Base-by-base conservation (phyloP, 2,113 vertebrate genomes). In the Atherinomorus stipes region DNA sequence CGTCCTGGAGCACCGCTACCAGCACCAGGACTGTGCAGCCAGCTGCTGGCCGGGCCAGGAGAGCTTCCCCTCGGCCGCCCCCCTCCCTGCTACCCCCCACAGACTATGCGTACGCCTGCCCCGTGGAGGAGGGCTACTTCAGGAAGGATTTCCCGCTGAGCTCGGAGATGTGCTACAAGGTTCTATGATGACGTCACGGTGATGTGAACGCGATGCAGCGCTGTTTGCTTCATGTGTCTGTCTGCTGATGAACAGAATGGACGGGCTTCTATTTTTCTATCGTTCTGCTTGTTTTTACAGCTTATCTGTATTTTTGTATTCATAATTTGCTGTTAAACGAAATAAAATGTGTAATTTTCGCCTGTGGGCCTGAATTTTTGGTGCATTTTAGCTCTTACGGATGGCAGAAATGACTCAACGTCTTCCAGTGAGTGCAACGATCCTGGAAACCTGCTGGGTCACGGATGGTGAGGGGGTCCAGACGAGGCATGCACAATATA, bases 141-240 rank as follows among this genome's bases (percentile, higher is more conserved):
- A 94, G 85, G 66, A 94, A 93, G 78, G 96, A 97, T 64, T 74
- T 93, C 54, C 88, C 72, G 5, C 78, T 78, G 64, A 76, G 65
- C 87, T 93, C 94, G 2, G 95, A 97, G 37, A 81, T 91, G 80
- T 97, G 95, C 87, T 97, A 96, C 73, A 88, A 89, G 31, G 59
- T 80, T 1, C 93, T 95, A 93, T 98, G 95, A 92, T 88, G 60
- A 22, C n/a, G n/a, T n/a, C n/a, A n/a, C n/a, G n/a, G n/a, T n/a
- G n/a, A n/a, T n/a, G n/a, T n/a, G n/a, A n/a, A n/a, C n/a, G n/a
- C n/a, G n/a, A n/a, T n/a, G 19, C 40, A 7, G 23, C 50, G 31
- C 34, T 53, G 64, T 61, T 67, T 25, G 47, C 26, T 64, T 56
- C n/a, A n/a, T n/a, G n/a, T n/a, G n/a, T n/a, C n/a, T n/a, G n/a